Conservation (phyloP, 2,113 vertebrate genomes). For the Eulacestoma nigropectus region DNA sequence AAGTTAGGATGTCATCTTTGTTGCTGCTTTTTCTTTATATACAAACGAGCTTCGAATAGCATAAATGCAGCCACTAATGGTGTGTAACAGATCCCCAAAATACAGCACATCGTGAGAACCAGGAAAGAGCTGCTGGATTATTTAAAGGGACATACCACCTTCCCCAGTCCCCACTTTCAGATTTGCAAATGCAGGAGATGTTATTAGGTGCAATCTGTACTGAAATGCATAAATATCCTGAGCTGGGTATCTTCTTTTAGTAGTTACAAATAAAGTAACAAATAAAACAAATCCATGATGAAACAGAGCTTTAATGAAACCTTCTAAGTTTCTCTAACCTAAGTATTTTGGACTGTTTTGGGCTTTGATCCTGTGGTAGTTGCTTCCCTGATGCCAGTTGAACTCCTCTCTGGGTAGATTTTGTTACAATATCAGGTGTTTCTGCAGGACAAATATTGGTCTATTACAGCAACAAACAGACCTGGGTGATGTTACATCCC, state of each 20-base stretch:
- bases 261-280: not conserved
- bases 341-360: not conserved
- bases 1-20: not conserved
- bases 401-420: not conserved
- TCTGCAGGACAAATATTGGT: not conserved
- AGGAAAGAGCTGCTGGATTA: not conserved
- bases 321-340: not conserved
- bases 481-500: not conserved
- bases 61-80: not conserved
- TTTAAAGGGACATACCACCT: not conserved
- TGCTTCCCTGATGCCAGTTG: not conserved
- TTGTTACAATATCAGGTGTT: not conserved
- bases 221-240: not conserved
- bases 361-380: not conserved
- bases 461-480: not conserved
- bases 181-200: not conserved
- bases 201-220: not conserved
- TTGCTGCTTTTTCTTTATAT: not conserved
- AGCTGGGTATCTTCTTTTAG: not conserved
- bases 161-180: not conserved
- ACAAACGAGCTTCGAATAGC: not conserved
- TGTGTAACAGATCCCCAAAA: not conserved
- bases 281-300: not conserved
- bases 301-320: not conserved
- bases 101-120: not conserved